Evolutionary conservation across 2,888 invertebrate genomes (phyloP).

Genomic region (Morinoia aosen): DNA sequence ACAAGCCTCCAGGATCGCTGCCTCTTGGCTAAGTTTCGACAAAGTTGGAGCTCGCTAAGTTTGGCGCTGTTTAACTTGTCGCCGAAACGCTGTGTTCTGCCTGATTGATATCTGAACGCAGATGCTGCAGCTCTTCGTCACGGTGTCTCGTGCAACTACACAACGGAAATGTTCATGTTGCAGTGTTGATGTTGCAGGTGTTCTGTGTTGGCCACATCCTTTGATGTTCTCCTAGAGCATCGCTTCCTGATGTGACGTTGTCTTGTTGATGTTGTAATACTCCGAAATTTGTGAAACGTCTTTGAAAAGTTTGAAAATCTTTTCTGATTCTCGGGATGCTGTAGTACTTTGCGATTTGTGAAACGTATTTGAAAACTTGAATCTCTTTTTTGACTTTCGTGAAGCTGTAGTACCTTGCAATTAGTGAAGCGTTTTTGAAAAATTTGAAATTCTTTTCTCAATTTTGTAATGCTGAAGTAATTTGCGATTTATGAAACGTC

Average conservation of each 20-base stretch:
- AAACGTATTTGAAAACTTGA: background rate
- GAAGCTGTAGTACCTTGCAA: background rate
- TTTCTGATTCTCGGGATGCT: too few species aligned
- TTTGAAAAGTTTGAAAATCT: background rate
- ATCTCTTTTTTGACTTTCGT: background rate
- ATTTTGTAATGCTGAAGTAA: background rate
- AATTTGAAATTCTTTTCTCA: background rate
- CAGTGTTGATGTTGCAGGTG: too few species aligned
- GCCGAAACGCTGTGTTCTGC: slow-evolving; percentile 38
- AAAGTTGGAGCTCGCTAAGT: slow-evolving; percentile 45
- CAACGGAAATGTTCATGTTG: too few species aligned
- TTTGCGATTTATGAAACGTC: background rate
- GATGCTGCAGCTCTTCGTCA: background rate
- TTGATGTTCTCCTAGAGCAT: too few species aligned
- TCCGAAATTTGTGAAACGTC: background rate
- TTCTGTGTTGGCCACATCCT: too few species aligned
- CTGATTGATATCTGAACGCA: slow-evolving; percentile 33
- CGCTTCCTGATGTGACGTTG: too few species aligned
- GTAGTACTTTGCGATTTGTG: background rate
- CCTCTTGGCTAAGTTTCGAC: slow-evolving; percentile 30
- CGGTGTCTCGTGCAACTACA: background rate
- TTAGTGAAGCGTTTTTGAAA: background rate
- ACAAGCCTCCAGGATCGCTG: slow-evolving; percentile 36
- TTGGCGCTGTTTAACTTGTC: slow-evolving; percentile 51
- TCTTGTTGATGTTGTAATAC: background rate